These are phyloP conservation scores for Callaeas wilsoni DNA, from an alignment of 2,113 vertebrate genomes.

Conservation along the genomic window DNA sequence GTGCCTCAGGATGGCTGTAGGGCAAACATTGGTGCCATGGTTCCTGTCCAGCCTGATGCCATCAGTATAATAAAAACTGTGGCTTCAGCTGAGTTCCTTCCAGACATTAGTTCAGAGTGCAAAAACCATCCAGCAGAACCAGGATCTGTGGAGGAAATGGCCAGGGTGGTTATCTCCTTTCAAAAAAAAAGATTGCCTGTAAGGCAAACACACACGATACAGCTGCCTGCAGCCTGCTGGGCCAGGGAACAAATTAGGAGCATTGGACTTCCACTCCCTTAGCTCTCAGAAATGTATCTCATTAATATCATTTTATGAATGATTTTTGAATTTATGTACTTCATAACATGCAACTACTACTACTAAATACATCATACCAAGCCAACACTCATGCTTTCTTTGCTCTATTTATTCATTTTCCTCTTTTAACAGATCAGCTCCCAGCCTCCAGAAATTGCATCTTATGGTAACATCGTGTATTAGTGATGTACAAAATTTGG, in stretches of 20 bases:
- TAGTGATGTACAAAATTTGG: not conserved
- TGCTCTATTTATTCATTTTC: not conserved
- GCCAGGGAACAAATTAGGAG: not conserved
- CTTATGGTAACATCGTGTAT: not conserved
- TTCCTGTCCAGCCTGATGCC: not conserved
- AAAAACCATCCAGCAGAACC: not conserved
- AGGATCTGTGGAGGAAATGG: not conserved
- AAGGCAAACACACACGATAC: not conserved
- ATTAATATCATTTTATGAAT: not conserved
- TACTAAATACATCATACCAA: not conserved
- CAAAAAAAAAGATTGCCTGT: not conserved
- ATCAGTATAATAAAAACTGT: not conserved
- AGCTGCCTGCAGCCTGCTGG: not conserved
- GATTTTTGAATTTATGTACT: not conserved
- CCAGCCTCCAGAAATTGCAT: not conserved
- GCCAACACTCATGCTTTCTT: not conserved
- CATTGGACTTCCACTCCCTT: not conserved
- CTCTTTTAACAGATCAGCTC: not conserved
- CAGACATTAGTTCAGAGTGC: not conserved
- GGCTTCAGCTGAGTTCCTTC: conserved; percentile 1
- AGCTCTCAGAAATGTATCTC: not conserved
- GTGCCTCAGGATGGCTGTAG: not conserved
- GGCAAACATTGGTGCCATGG: not conserved
- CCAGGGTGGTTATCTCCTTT: not conserved
- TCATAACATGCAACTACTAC: rapidly evolving